These are phyloP conservation scores for Hormaphis cornu DNA, from an alignment of 1,140 invertebrate species.

Conservation along the genomic window DNA sequence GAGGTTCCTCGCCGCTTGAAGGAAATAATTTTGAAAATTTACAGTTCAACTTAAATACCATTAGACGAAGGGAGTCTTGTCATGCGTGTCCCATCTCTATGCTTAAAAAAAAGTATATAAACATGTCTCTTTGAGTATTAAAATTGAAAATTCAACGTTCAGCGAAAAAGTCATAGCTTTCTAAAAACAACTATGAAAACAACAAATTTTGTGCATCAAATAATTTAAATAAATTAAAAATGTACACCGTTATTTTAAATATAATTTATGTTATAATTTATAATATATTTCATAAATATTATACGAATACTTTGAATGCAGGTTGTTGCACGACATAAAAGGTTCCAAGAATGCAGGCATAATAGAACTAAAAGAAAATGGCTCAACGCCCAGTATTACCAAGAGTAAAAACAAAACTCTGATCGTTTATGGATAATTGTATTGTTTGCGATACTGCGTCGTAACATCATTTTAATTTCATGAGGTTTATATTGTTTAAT, in stretches of 20 bases:
- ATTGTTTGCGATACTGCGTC: too few species aligned
- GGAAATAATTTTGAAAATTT: too few species aligned
- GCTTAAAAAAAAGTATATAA: too few species aligned
- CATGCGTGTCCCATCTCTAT: too few species aligned
- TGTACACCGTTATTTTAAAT: not conserved
- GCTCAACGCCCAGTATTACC: not conserved
- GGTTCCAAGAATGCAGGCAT: conserved; percentile 5
- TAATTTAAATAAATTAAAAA: not conserved
- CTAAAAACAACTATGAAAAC: not conserved
- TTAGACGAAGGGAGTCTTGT: too few species aligned
- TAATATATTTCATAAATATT: not conserved
- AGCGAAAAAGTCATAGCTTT: not conserved
- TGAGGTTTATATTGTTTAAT: too few species aligned
- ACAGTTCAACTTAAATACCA: too few species aligned
- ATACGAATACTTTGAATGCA: not conserved
- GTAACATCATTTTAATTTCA: too few species aligned
- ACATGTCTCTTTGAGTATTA: too few species aligned
- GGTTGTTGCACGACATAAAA: not conserved
- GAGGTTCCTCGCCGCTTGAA: too few species aligned
- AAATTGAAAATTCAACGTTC: not conserved
- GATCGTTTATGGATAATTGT: conserved; percentile 10
- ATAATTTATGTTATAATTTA: not conserved
- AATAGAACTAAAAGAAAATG: not conserved
- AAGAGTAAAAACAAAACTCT: conserved; percentile 3
- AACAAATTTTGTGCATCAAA: not conserved